phyloP scores from a whole-genome alignment of 1,140 invertebrate species.

The Anoplophora glabripennis region DNA sequence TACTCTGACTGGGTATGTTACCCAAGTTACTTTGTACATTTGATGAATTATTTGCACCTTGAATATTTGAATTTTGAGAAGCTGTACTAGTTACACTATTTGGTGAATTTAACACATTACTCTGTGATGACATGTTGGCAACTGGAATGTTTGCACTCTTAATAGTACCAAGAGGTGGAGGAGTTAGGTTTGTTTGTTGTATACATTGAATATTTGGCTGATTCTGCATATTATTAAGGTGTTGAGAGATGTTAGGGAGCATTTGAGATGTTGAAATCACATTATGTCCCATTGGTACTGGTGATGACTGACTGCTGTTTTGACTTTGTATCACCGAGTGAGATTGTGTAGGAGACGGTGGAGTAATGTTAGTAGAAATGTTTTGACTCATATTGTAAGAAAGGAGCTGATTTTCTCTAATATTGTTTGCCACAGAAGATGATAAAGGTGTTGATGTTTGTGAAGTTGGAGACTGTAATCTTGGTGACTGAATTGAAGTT shows the following conservation, averaged over 20 bases:
- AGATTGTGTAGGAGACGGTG: constrained; percentile 29
- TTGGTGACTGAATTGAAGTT: constrained; percentile 21
- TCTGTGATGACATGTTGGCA: too few species aligned
- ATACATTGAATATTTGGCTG: constrained; percentile 8
- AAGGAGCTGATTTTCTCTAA: constrained; percentile 6
- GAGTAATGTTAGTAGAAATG: constrained; percentile 4
- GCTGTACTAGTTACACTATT: constrained; percentile 2
- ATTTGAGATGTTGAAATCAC: constrained; percentile 7
- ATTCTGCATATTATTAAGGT: constrained; percentile 12
- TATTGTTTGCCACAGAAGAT: constrained; percentile 7
- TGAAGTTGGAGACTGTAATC: constrained; percentile 26
- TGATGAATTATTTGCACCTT: neutral
- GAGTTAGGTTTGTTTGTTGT: neutral
- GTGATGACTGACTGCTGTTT: neutral
- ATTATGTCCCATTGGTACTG: neutral
- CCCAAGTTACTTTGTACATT: neutral
- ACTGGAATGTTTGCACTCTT: too few species aligned
- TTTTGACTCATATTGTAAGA: constrained; percentile 7
- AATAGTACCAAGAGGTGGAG: neutral
- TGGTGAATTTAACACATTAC: too few species aligned
- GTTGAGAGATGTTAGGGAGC: constrained; percentile 14
- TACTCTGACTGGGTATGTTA: too few species aligned
- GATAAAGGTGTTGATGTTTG: constrained; percentile 17
- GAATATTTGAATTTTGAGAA: constrained; percentile 11
- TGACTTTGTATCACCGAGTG: constrained; percentile 13